Evolutionary conservation across 2,797 vertebrate species (phyloP), one percentile per base, ranked within the genome.

Genomic region (Melanotaenia maccullochi): DNA sequence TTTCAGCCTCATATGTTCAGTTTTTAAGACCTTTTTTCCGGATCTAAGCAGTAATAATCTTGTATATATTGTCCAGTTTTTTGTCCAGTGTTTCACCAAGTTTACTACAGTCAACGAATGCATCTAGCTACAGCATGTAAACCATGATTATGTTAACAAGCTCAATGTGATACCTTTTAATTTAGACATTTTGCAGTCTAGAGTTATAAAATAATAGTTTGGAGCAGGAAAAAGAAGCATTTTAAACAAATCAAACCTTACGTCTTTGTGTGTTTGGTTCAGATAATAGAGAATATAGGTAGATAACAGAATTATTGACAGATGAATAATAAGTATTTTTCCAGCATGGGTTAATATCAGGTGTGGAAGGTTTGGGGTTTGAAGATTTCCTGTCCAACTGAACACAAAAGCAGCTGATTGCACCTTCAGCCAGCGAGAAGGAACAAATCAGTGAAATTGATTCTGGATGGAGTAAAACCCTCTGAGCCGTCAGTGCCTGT

Each of bases 381-480:
- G 52, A 47, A 20, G 3, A 6, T 20, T n/a, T 20, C 22, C 18
- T 51, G 16, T 69, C 18, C 25, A 68, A 9, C 32, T 14, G 25
- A 76, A 71, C 28, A 61, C 69, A 60, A 60, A 71, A 65, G 30
- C 36, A 36, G 30, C 66, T 62, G 24, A 70, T 68, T 74, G 59
- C 51, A 58, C 24, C 35, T 25, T 47, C 5, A 71, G 30, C 13
- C 33, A 13, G 25, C 6, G 30, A 32, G 49, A 11, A 51, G 49
- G 49, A 51, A 24, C 49, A 32, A 63, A 71, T 71, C 59, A 60
- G 54, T 52, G 3, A 49, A 70, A 79, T 74, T 42, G 24, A 52
- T 56, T 65, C 32, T 56, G 14, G 14, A 25, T 49, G n/a, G 20
- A 62, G 42, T 20, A 11, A 58, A 66, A 65, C 60, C 9, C 62